These are phyloP conservation scores for Eulemur rufifrons DNA, from an alignment of 2,113 vertebrate species.

Conservation along the genomic window DNA sequence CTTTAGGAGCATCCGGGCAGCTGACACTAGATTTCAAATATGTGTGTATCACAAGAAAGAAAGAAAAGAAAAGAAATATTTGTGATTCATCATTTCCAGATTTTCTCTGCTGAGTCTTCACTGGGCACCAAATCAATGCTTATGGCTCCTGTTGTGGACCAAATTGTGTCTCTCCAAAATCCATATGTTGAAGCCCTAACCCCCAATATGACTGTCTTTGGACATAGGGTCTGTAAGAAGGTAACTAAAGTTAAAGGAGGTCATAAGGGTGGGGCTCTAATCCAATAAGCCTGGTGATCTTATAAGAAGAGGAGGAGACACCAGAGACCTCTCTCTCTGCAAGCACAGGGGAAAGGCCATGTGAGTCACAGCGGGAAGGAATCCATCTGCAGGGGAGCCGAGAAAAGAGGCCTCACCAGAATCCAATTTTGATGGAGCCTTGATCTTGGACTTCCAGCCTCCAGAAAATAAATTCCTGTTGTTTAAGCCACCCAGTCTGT, in stretches of 20 bases:
- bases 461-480: background rate
- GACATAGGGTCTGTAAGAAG: background rate
- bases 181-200: background rate
- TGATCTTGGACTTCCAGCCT: background rate
- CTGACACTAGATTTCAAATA: background rate
- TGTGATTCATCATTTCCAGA: background rate
- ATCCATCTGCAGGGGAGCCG: background rate
- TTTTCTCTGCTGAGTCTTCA: background rate
- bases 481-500: background rate
- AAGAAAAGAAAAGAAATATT: background rate
- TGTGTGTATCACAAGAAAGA: background rate
- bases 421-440: background rate
- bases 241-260: background rate
- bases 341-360: background rate
- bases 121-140: background rate
- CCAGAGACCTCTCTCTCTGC: background rate
- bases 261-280: background rate
- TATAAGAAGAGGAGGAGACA: background rate
- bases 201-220: background rate
- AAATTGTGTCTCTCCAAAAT: background rate
- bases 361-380: rapidly evolving
- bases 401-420: background rate
- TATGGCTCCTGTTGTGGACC: rapidly evolving
- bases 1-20: background rate
- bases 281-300: background rate